phyloP scores from a whole-genome alignment of 2,113 vertebrate species.

The Parus major region DNA sequence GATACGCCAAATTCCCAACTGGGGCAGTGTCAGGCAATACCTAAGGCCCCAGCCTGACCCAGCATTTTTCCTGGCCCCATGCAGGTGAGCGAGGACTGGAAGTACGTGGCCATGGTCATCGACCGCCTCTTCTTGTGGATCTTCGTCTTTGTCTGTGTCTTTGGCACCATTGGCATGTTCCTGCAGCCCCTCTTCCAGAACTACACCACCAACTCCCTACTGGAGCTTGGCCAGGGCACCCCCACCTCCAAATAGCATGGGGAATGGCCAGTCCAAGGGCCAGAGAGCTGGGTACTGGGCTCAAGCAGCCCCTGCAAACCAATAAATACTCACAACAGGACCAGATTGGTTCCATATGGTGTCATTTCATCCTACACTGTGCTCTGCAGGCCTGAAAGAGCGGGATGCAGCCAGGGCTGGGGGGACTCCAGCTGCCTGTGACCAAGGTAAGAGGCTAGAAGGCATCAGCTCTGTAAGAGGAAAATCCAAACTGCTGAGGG shows the following conservation, averaged over 20 bases:
- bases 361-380: background rate
- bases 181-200: slow-evolving; percentile 96
- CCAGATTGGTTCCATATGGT: background rate
- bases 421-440: background rate
- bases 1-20: fast-evolving
- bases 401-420: background rate
- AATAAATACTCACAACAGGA: slow-evolving; percentile 43
- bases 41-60: background rate
- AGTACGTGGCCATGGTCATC: slow-evolving; percentile 97
- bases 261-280: background rate
- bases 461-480: background rate
- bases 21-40: background rate
- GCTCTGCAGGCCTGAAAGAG: fast-evolving
- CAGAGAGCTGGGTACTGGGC: background rate
- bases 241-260: slow-evolving; percentile 69
- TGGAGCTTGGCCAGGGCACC: slow-evolving; percentile 67
- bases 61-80: fast-evolving
- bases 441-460: background rate
- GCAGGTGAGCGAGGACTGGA: slow-evolving; percentile 98
- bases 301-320: background rate
- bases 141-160: slow-evolving; percentile 94
- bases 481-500: background rate
- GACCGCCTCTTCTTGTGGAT: slow-evolving; percentile 97
- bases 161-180: slow-evolving; percentile 94
- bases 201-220: slow-evolving; percentile 84